Evolutionary conservation across 2,113 vertebrate genomes (phyloP).

Genomic region (Pyrgilauda ruficollis): DNA sequence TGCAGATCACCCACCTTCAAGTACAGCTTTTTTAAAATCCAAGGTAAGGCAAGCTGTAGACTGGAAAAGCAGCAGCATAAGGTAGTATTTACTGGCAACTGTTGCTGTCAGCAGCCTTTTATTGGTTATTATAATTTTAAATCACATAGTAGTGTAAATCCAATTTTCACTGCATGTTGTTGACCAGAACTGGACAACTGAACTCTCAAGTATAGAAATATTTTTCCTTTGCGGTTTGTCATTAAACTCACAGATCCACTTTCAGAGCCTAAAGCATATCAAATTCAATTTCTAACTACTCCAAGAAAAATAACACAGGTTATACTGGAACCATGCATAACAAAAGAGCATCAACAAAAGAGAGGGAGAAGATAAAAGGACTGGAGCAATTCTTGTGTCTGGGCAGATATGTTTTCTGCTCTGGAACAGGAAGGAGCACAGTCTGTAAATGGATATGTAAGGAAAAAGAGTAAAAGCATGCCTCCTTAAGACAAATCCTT

Average conservation of each 20-base stretch:
- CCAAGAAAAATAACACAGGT: neutral
- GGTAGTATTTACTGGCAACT: neutral
- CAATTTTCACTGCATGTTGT: neutral
- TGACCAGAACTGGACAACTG: neutral
- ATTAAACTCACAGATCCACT: neutral
- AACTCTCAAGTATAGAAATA: neutral
- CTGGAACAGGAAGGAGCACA: neutral
- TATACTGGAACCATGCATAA: neutral
- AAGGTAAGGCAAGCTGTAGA: neutral
- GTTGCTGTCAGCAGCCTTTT: neutral
- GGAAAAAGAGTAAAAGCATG: neutral
- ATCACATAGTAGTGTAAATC: neutral
- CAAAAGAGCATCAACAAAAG: neutral
- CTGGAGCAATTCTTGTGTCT: neutral
- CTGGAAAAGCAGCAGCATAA: neutral
- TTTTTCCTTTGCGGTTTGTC: neutral
- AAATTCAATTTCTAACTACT: neutral
- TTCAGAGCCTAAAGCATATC: neutral
- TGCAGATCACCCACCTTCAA: neutral
- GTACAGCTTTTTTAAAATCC: neutral
- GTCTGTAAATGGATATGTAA: neutral
- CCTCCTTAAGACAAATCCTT: neutral
- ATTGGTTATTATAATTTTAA: constrained; percentile 8
- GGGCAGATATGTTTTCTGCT: neutral
- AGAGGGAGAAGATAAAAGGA: neutral